phyloP scores from a whole-genome alignment of 2,888 invertebrate species.

The Rhodophaea formosa region DNA sequence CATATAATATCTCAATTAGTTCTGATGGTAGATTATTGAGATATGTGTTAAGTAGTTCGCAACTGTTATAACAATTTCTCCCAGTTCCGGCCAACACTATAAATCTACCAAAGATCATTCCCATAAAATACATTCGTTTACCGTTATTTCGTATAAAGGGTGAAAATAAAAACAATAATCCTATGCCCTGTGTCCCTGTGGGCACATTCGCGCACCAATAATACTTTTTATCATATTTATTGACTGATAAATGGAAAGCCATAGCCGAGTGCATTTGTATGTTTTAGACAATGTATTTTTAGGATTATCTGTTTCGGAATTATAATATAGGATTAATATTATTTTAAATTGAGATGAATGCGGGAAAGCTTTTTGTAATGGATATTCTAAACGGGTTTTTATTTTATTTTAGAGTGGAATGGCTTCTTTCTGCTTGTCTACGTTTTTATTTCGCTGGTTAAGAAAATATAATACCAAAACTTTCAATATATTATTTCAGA shows the following conservation, averaged over 20 bases:
- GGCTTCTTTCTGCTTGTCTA: too few relatives aligned
- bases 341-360: background rate
- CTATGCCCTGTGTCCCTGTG: conserved; percentile 52
- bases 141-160: conserved; percentile 60
- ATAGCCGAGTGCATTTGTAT: conserved; percentile 70
- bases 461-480: too few relatives aligned
- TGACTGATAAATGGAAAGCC: conserved; percentile 74
- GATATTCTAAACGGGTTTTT: background rate
- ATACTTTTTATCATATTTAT: conserved; percentile 81
- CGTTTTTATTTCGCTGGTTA: too few relatives aligned
- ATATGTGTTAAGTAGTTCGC: too few relatives aligned
- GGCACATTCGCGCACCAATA: conserved; percentile 74
- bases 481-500: too few relatives aligned
- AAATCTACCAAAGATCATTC: conserved; percentile 71
- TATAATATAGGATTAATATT: conserved; percentile 12
- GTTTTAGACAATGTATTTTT: conserved; percentile 43
- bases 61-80: conserved; percentile 19
- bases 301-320: conserved; percentile 19
- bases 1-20: too few relatives aligned
- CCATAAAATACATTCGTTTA: conserved; percentile 66
- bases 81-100: conserved; percentile 36
- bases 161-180: conserved; percentile 77
- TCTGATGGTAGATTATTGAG: too few relatives aligned
- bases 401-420: background rate
- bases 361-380: background rate